Percentiles rank a stretch among this genome's conserved stretches.
These are phyloP conservation scores for Halesus radiatus DNA, from an alignment of 1,140 invertebrate species.

Conservation along the genomic window DNA sequence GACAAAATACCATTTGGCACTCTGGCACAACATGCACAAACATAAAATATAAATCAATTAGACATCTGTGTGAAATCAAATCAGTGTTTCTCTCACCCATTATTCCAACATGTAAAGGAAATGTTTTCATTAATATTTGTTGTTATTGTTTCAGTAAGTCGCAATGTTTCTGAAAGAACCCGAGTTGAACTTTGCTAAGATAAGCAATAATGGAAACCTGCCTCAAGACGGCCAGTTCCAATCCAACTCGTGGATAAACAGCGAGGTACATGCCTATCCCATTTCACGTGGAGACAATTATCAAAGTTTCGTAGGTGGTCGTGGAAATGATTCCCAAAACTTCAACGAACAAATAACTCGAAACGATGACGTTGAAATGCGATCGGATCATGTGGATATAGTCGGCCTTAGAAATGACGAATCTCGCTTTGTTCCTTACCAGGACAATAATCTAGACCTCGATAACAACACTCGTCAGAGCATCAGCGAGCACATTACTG, in stretches of 20 bases:
- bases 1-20: too few relatives aligned
- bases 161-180: constrained; percentile 53
- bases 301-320: background rate
- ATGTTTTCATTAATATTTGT: too few relatives aligned
- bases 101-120: too few relatives aligned
- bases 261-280: constrained; percentile 8
- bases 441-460: constrained; percentile 2
- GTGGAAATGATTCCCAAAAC: background rate
- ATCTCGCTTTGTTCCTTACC: background rate
- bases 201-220: constrained; percentile 51
- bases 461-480: constrained; percentile 6
- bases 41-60: too few relatives aligned
- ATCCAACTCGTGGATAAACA: constrained; percentile 25
- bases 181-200: constrained; percentile 39
- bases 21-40: too few relatives aligned
- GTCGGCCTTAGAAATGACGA: background rate
- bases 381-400: background rate
- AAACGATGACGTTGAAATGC: constrained; percentile 24
- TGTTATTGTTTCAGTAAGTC: constrained; percentile 41
- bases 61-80: too few relatives aligned
- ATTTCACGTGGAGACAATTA: background rate
- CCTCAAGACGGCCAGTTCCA: constrained; percentile 7
- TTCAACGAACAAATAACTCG: background rate
- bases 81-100: too few relatives aligned
- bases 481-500: constrained; percentile 10